Evolutionary conservation across 2,797 vertebrate genomes (phyloP).

Genomic region (Ctenosaura bakeri): DNA sequence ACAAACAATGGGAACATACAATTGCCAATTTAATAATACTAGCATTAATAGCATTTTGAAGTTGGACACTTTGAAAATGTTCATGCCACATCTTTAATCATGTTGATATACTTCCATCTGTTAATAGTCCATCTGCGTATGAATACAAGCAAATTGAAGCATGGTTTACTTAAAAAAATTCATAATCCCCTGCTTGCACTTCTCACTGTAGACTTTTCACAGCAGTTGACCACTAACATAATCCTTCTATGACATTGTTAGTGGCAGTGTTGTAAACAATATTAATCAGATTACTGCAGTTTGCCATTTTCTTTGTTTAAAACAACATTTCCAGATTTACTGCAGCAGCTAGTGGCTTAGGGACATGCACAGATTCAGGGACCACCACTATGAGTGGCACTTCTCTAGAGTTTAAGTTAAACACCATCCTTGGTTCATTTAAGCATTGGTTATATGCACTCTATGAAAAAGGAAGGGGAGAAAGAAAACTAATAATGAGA

Average conservation of each 20-base stretch:
- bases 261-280: neutral
- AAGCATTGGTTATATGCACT: no score
- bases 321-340: no score
- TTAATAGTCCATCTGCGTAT: neutral
- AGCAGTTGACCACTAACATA: neutral
- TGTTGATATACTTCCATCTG: neutral
- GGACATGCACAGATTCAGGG: no score
- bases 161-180: neutral
- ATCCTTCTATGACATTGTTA: neutral
- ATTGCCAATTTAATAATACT: neutral
- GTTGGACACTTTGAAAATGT: neutral
- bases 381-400: no score
- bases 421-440: no score
- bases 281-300: neutral
- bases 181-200: neutral
- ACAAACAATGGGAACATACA: neutral
- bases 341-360: no score
- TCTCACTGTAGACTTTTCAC: neutral
- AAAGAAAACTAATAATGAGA: neutral
- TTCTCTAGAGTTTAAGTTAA: no score
- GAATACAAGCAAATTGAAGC: neutral
- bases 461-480: no score
- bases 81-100: neutral
- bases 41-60: no score
- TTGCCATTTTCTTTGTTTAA: neutral